Base-by-base conservation (phyloP, 2,888 invertebrate species). In the Craniophora ligustri region DNA sequence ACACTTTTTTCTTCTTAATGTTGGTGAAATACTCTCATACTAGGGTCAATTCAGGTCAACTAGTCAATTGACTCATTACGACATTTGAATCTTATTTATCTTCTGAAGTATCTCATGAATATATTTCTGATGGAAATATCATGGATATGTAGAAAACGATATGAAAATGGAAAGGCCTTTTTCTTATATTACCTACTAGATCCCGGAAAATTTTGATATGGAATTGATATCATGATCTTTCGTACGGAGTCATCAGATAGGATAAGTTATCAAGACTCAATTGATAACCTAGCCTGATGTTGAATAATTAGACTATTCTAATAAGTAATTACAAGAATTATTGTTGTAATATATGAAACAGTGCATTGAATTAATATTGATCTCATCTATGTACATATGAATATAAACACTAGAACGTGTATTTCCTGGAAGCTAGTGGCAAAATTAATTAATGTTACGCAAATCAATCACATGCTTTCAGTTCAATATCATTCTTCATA, bases 231-330 rank as follows among this genome's bases (percentile, higher is more conserved):
- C 10, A 10, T 23, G 0, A 0, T 3, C 23, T 0, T 1, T 3
- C 3, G 10, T 23, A 23, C 23, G 10, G 6, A 21, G 63, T 38
- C 44, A 42, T 55, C n/a, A 6, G 64, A 63, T 58, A 58, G 5
- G 13, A 23, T n/a, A 63, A 64, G 64, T 58, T 58, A 58, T 58
- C 56, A 23, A n/a, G 19, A 45, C n/a, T n/a, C n/a, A n/a, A n/a
- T n/a, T n/a, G n/a, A n/a, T n/a, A n/a, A n/a, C n/a, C n/a, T n/a
- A 13, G 3, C n/a, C 8, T 6, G n/a, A 34, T n/a, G 10, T 3
- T 8, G 2, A 18, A 63, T 26, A 35, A 45, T 13, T 26, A 56
- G 15, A 6, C 26, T 6, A 11, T 30, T 30, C 38, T 21, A 31
- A 53, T 23, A 23, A 23, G 23, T 23, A 23, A 8, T 10, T 23